Conservation (phyloP, 2,797 vertebrate genomes). For the Crocodylus rhombifer region DNA sequence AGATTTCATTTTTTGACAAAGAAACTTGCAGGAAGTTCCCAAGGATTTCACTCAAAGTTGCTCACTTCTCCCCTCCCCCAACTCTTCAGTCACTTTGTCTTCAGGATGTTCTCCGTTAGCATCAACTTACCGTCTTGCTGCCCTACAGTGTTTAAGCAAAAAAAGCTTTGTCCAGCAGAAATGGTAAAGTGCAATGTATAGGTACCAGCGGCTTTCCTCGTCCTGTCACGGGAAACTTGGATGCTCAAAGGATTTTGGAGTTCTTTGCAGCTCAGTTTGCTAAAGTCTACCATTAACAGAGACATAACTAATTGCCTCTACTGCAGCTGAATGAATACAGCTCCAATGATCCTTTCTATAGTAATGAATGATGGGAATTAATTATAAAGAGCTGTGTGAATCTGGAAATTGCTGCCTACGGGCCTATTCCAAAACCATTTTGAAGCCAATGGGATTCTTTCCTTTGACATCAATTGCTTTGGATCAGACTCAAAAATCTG, state of each 20-base stretch:
- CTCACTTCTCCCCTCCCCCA: not conserved
- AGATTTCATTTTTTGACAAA: constrained; percentile 42
- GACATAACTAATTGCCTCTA: not conserved
- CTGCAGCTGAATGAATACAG: not conserved
- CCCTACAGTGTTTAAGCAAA: not conserved
- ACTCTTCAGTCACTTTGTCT: not conserved
- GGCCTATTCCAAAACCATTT: not conserved
- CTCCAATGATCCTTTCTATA: not conserved
- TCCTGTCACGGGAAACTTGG: not conserved
- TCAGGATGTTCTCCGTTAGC: not conserved
- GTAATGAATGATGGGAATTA: not conserved
- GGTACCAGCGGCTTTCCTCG: not conserved
- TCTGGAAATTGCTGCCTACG: not conserved
- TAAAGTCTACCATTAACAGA: constrained; percentile 2
- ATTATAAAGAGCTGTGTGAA: not conserved
- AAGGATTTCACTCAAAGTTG: constrained; percentile 34
- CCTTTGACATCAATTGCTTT: not conserved
- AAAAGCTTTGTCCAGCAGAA: constrained; percentile 23
- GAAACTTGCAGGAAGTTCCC: constrained; percentile 33
- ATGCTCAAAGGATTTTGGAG: not conserved
- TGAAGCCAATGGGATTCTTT: not conserved
- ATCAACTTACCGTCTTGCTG: constrained; percentile 33
- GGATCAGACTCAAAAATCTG: not conserved
- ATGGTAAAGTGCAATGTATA: not conserved
- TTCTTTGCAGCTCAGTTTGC: constrained; percentile 26